phyloP scores from a whole-genome alignment of 2,888 invertebrate genomes.

The Acanthosoma haemorrhoidale region DNA sequence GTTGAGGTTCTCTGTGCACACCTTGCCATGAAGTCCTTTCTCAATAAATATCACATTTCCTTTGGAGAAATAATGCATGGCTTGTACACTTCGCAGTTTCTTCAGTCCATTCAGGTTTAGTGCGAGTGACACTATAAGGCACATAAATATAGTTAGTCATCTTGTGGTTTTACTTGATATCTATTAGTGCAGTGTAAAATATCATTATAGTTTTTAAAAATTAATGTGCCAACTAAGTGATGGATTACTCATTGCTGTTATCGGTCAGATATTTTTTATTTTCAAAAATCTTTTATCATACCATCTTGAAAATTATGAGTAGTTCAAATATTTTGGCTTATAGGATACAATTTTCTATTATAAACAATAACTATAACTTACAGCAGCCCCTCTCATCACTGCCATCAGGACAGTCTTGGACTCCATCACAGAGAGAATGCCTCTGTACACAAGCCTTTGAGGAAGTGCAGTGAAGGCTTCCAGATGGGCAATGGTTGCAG shows the following conservation, averaged over 20 bases:
- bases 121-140: conserved; percentile 63
- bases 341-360: too few relatives aligned
- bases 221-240: too few relatives aligned
- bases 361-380: conserved; percentile 53
- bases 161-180: too few relatives aligned
- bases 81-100: conserved; percentile 61
- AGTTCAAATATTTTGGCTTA: too few relatives aligned
- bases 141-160: neutral
- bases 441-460: conserved; percentile 63
- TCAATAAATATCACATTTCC: conserved; percentile 85
- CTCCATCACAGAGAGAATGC: conserved; percentile 72
- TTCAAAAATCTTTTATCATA: too few relatives aligned
- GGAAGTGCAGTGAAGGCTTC: conserved; percentile 69
- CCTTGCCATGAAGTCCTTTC: conserved; percentile 70
- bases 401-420: conserved; percentile 76
- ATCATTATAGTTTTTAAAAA: too few relatives aligned
- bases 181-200: too few relatives aligned
- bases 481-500: conserved; percentile 69
- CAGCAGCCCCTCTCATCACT: conserved; percentile 81
- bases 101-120: conserved; percentile 61
- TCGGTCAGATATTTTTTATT: too few relatives aligned
- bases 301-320: too few relatives aligned
- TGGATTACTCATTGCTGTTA: too few relatives aligned
- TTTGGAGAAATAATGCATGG: conserved; percentile 62
- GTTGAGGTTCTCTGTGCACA: conserved; percentile 75